A percentile compares a stretch with the other conserved stretches of the same genome.
These are phyloP conservation scores for Smutsia gigantea DNA, from an alignment of 2,797 vertebrate genomes.

Conservation along the genomic window DNA sequence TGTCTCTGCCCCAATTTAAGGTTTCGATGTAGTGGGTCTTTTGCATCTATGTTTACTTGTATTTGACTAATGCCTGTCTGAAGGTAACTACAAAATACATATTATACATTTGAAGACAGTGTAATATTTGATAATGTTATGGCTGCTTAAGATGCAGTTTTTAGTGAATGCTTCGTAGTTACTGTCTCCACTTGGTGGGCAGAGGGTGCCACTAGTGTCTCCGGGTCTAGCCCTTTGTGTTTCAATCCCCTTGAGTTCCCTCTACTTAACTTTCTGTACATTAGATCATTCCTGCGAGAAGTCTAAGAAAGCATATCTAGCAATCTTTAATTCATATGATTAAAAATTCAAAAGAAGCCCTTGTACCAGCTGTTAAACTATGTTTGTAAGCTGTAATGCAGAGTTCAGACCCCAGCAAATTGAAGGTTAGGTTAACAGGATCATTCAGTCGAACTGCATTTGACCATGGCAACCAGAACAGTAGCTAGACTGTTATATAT, in stretches of 20 bases:
- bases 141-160: background rate
- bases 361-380: constrained; percentile 94
- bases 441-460: constrained; percentile 90
- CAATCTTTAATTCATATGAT: constrained; percentile 96
- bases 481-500: constrained; percentile 88
- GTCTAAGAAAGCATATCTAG: constrained; percentile 87
- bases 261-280: constrained; percentile 85
- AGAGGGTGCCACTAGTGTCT: constrained; percentile 45
- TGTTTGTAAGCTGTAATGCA: constrained; percentile 93
- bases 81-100: background rate
- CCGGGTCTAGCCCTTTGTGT: constrained; percentile 73
- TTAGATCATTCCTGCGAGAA: constrained; percentile 85
- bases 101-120: background rate
- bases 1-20: background rate
- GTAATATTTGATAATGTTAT: background rate
- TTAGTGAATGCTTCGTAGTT: constrained; percentile 75
- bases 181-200: constrained; percentile 67
- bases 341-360: constrained; percentile 95
- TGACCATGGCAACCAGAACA: constrained; percentile 87
- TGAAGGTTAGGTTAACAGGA: constrained; percentile 93
- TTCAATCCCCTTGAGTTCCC: constrained; percentile 81
- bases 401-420: constrained; percentile 95
- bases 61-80: background rate
- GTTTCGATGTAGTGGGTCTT: background rate
- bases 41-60: background rate